Evolutionary conservation across 2,113 vertebrate genomes (phyloP).

Genomic region (Micronycteris hirsuta): DNA sequence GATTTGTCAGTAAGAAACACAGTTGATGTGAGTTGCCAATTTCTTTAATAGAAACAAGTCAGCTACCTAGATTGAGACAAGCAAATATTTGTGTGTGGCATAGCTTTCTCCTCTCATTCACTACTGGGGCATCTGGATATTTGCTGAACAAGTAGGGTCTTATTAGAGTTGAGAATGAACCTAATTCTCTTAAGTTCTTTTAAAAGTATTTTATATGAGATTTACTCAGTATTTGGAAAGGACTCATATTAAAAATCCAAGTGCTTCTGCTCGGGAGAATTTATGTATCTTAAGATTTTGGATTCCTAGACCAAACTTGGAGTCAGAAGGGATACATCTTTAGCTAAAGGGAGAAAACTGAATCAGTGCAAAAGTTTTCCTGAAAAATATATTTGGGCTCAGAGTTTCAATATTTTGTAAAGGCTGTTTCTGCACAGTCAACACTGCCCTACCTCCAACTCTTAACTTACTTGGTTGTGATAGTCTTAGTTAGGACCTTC

Average conservation of each 20-base stretch:
- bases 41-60: slow-evolving; percentile 9
- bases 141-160: neutral
- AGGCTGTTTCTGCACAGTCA: neutral
- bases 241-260: neutral
- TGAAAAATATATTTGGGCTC: neutral
- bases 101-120: neutral
- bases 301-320: neutral
- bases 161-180: neutral
- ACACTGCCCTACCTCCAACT: neutral
- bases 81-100: neutral
- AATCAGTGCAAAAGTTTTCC: neutral
- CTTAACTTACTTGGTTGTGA: neutral
- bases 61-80: neutral
- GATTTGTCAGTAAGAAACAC: neutral
- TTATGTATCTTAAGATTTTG: neutral
- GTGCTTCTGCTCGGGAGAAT: neutral
- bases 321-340: neutral
- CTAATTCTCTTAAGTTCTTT: neutral
- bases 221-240: neutral
- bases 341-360: neutral
- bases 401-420: neutral
- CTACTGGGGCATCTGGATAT: neutral
- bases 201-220: neutral
- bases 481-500: neutral
- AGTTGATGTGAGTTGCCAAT: neutral